These are phyloP conservation scores for Apteryx owenii DNA, from an alignment of 2,113 vertebrate species.

Conservation along the genomic window DNA sequence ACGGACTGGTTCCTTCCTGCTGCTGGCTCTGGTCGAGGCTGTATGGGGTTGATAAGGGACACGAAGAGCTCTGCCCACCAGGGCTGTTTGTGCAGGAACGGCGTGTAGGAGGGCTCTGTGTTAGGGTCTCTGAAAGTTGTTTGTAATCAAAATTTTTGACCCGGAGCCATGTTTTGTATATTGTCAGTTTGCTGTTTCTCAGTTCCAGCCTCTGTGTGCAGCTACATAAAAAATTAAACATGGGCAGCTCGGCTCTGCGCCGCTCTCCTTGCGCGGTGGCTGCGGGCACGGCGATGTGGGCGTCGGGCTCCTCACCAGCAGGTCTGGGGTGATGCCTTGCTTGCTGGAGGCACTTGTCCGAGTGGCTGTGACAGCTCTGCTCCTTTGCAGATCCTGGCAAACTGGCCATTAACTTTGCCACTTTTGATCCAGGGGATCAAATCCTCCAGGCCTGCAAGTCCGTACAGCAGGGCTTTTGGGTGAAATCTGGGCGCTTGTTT, in stretches of 20 bases:
- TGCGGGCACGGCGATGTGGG: background rate
- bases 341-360: rapidly evolving
- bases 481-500: background rate
- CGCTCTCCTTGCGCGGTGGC: background rate
- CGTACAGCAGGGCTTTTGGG: rapidly evolving
- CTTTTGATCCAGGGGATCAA: background rate
- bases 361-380: background rate
- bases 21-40: background rate
- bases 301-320: rapidly evolving
- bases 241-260: no score
- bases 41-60: background rate
- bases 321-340: background rate
- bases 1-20: background rate
- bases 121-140: background rate
- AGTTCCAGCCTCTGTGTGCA: background rate
- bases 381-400: background rate
- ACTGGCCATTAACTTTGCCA: background rate
- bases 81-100: background rate
- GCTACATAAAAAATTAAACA: background rate
- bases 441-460: background rate
- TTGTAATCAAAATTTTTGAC: background rate
- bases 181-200: background rate
- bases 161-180: background rate
- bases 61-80: background rate
- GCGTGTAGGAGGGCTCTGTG: background rate